Conservation (phyloP, 2,797 vertebrate species). For the Micrastur ruficollis region DNA sequence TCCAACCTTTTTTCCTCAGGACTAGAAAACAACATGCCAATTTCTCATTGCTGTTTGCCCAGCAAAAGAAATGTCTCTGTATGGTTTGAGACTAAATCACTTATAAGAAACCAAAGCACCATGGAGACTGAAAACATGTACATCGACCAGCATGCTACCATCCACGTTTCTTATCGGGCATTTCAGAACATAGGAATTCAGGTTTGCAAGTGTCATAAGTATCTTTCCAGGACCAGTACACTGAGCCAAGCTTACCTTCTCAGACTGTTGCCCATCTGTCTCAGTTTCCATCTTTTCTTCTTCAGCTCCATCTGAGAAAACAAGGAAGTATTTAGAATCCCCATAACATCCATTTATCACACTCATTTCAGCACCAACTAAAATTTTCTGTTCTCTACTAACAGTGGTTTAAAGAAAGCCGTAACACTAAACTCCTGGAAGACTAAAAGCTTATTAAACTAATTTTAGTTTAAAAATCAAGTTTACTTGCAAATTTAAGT, state of each 20-base stretch:
- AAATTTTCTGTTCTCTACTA: neutral
- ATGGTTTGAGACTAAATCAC: fast-evolving
- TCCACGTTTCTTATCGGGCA: fast-evolving
- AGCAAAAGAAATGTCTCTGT: neutral
- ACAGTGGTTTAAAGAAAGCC: neutral
- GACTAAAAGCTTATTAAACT: neutral
- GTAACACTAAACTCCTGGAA: neutral
- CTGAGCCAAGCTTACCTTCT: constrained; percentile 82
- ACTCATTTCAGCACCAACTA: too few relatives aligned
- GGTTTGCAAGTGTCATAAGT: fast-evolving
- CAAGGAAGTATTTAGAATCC: neutral
- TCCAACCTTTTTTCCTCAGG: neutral
- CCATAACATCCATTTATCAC: neutral
- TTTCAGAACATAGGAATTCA: fast-evolving
- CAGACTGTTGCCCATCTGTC: constrained; percentile 84
- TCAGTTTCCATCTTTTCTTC: constrained; percentile 92
- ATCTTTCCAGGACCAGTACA: neutral
- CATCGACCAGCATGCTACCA: fast-evolving
- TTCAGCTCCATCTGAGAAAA: constrained; percentile 82
- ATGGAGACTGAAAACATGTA: neutral
- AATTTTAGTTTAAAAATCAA: neutral
- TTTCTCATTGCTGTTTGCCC: fast-evolving
- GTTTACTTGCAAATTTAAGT: neutral
- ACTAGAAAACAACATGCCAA: fast-evolving
- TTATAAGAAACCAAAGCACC: fast-evolving